phyloP scores from a whole-genome alignment of 2,888 invertebrate species.

The Andrena bucephala region DNA sequence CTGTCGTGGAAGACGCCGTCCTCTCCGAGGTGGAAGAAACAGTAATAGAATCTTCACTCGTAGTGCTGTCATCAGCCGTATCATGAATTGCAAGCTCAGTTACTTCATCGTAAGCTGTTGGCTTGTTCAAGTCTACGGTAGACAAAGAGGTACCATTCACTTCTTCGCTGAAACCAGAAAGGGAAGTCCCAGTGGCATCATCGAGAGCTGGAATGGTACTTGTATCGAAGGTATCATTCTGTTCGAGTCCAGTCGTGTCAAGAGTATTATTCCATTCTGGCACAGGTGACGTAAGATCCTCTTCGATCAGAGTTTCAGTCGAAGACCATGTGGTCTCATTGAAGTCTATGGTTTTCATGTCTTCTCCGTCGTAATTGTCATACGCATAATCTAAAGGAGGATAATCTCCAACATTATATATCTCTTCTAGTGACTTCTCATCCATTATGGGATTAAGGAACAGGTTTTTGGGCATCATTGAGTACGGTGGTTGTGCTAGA shows the following conservation, averaged over 20 bases:
- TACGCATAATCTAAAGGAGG: constrained; percentile 70
- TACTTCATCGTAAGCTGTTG: neutral
- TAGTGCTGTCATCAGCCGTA: neutral
- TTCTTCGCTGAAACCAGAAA: neutral
- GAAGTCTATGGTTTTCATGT: neutral
- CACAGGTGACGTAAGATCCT: neutral
- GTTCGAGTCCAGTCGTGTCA: neutral
- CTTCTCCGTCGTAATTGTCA: constrained; percentile 43
- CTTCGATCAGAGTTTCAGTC: neutral
- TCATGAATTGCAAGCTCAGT: neutral
- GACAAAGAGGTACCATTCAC: neutral
- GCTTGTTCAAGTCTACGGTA: neutral
- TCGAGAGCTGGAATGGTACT: constrained; percentile 4
- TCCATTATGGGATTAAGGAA: constrained; percentile 52
- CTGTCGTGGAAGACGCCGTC: neutral
- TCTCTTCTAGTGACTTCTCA: constrained; percentile 52
- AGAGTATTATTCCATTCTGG: neutral
- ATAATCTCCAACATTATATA: constrained; percentile 66
- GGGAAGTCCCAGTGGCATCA: neutral
- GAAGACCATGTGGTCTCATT: neutral
- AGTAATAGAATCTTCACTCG: neutral
- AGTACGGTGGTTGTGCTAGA: constrained; percentile 41
- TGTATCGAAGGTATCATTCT: neutral
- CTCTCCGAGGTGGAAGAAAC: neutral
- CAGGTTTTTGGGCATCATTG: constrained; percentile 3